These are phyloP conservation scores for Cyprinodon diabolis DNA, from an alignment of 2,797 vertebrate genomes.

Conservation along the genomic window DNA sequence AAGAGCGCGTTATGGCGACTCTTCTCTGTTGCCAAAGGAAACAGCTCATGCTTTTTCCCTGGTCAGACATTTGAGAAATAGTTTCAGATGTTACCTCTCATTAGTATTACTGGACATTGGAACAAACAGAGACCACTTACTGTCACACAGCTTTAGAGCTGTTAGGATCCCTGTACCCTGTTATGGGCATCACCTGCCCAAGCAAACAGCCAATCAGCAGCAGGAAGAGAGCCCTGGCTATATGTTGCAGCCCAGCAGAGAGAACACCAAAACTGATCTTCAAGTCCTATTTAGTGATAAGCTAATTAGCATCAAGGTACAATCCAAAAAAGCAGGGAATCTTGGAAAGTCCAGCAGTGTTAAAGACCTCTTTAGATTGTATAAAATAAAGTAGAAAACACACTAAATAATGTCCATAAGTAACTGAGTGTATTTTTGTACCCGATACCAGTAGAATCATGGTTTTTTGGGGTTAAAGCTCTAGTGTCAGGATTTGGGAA, in stretches of 20 bases:
- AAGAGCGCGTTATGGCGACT: slow-evolving; percentile 71
- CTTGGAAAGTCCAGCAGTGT: too few species aligned
- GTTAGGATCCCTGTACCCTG: slow-evolving; percentile 11
- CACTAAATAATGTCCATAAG: too few species aligned
- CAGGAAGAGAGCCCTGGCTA: not conserved
- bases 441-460: too few species aligned
- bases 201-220: slow-evolving; percentile 68
- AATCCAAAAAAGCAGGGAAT: not conserved
- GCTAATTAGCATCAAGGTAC: not conserved
- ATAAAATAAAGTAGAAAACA: too few species aligned
- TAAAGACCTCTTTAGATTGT: too few species aligned
- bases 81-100: slow-evolving; percentile 67
- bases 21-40: slow-evolving; percentile 71
- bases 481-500: too few species aligned
- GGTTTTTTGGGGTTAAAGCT: too few species aligned
- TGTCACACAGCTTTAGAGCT: slow-evolving; percentile 45
- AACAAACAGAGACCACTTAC: slow-evolving; percentile 33
- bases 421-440: too few species aligned
- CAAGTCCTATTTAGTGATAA: not conserved
- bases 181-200: slow-evolving; percentile 77
- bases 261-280: not conserved
- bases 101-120: slow-evolving; percentile 54
- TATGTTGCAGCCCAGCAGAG: not conserved
- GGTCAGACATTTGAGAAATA: slow-evolving; percentile 67
- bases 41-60: slow-evolving; percentile 68